Evolutionary conservation across 2,113 vertebrate genomes (phyloP).

Genomic region (Megaceryle maxima): DNA sequence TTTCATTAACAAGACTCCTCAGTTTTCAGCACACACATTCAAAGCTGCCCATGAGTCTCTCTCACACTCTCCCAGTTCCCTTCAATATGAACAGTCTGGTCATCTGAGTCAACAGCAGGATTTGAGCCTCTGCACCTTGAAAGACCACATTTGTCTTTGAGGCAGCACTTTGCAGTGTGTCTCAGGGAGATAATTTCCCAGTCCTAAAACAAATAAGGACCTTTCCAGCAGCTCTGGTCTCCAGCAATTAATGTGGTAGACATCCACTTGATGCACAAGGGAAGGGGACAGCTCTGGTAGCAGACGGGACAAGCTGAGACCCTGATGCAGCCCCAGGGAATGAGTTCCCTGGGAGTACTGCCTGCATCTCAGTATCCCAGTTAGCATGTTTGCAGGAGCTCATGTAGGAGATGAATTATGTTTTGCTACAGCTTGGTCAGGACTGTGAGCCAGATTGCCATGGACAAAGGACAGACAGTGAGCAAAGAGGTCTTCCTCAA

Average conservation of each 20-base stretch:
- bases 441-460: neutral
- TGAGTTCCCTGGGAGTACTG: neutral
- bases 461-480: accelerated
- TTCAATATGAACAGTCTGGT: neutral
- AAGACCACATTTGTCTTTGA: neutral
- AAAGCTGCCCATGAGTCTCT: neutral
- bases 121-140: neutral
- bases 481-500: neutral
- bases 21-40: neutral
- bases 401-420: neutral
- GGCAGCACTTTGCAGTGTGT: neutral
- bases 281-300: neutral
- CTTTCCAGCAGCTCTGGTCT: constrained; percentile 27
- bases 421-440: neutral
- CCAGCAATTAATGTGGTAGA: neutral
- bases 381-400: neutral
- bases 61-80: neutral
- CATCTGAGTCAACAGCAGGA: neutral
- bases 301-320: constrained; percentile 32
- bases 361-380: neutral
- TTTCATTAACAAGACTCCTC: neutral
- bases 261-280: neutral
- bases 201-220: neutral
- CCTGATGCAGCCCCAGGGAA: neutral
- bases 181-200: neutral